Evolutionary conservation across 1,140 invertebrate genomes (phyloP), one percentile per base, ranked within the genome.

Genomic region (Aphidius gifuensis): DNA sequence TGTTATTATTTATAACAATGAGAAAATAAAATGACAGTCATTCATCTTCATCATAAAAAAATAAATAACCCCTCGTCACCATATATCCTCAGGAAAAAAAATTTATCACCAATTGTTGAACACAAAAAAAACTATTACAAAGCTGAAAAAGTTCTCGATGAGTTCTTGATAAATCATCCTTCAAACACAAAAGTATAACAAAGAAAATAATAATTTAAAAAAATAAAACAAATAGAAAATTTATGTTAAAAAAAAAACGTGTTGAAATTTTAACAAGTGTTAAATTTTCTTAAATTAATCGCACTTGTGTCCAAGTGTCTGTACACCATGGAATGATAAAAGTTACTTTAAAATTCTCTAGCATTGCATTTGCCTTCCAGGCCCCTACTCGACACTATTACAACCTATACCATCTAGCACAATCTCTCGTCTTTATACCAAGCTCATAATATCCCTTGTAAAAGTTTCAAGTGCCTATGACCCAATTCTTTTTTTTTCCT

Each of bases 391-490:
- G 48, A 51, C 48, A 39, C 58, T 44, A 44, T 44, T 11, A 44
- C 43, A 44, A 2, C 9, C 39, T 50, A 32, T 51, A 40, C 48
- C 42, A 6, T 8, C n/a, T 11, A 44, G 7, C 43, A 39, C 42
- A 21, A 46, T 50, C 45, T 42, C 40, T 5, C 16, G 23, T 32
- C 45, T 49, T 32, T 32, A 32, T 60, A n/a, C 47, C 7, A 44
- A 44, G 9, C 43, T 44, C 39, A 60, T 60, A 43, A 21, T 60
- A 48, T 40, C 11, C 47, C 45, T 47, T 9, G 39, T 38, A 42
- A 42, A 63, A 63, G 61, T 63, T 58, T 63, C 42, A 56, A 58
- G 61, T 63, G 61, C 58, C 61, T 56, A 47, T 56, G 61, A 63
- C 61, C 61, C 49, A 63, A 63, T 63, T 63, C 57, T 57, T 51